Evolutionary conservation across 2,888 invertebrate genomes (phyloP), one percentile per base, ranked within the genome.

Genomic region (Nymphalis urticae): DNA sequence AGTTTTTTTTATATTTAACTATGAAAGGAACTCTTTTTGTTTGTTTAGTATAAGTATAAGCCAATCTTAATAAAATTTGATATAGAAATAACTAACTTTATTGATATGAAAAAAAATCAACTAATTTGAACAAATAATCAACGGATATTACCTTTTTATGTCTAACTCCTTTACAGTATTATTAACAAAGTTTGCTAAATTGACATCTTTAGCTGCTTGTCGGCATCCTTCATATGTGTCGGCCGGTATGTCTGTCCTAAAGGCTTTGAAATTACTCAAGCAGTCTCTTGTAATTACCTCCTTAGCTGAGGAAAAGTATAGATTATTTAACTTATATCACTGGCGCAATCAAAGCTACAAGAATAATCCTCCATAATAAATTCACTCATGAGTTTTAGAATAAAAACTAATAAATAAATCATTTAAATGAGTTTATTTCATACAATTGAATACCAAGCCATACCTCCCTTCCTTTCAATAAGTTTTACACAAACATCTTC

Each of bases 211-310:
- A 0, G 97, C 96, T 32, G 97, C 96, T 10, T 95, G 94, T 66
- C 97, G 93, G 79, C 98, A 98, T 0, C 98, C 98, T 88, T 98
- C 98, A 83, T 98, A 98, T 70, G 95, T 96, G 84, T 98, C 98
- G 0, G 97, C 97, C 8, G 98, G 98, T 77, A 98, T 96, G 79
- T 98, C 98, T 5, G 95, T 96, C 65, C 98, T 93, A 76, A 96
- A 94, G 50, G 94, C 95, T 81, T 94, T 94, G 69, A 98, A 90
- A 51, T 95, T 94, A 81, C 97, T 98, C 56, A 98, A 86, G 82
- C 98, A 98, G 76, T 97, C 96, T 76, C 98, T 93, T 0, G 97
- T 98, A 59, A 98, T 96, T 0, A 96, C 93, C 79, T 95, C 94
- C 81, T 96, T 95, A 32, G 96, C 97, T 97, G 86, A 86, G 89